Evolutionary conservation across 2,113 vertebrate species (phyloP).

Genomic region (Zootoca vivipara): DNA sequence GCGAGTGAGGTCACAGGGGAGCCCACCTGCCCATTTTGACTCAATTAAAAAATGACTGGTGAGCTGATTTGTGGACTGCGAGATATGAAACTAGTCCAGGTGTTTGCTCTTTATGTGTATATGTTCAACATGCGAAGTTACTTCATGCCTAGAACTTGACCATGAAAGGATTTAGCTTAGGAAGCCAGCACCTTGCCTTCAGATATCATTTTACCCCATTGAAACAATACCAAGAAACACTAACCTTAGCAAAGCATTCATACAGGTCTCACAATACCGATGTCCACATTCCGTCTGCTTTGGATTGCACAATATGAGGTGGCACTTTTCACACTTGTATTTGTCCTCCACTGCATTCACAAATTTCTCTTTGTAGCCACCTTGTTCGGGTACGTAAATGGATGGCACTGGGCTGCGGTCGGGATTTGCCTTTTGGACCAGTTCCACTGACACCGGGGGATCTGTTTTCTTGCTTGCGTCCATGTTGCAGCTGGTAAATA

Average conservation of each 20-base stretch:
- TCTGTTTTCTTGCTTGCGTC: conserved; percentile 80
- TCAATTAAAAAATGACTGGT: not conserved
- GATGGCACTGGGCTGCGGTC: conserved; percentile 71
- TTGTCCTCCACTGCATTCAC: conserved; percentile 90
- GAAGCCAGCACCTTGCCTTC: not conserved
- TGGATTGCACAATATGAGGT: conserved; percentile 90
- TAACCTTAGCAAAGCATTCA: conserved; percentile 80
- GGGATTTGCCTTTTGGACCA: conserved; percentile 75
- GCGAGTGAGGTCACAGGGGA: not conserved
- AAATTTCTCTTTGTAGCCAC: conserved; percentile 93
- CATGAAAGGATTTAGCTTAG: not conserved
- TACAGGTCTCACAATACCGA: conserved; percentile 95
- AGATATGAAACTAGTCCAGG: not conserved
- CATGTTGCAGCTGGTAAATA: conserved; percentile 67
- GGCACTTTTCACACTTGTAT: conserved; percentile 94
- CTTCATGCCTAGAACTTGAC: not conserved
- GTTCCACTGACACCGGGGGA: conserved; percentile 67
- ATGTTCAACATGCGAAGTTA: not conserved
- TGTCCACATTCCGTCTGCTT: conserved; percentile 96
- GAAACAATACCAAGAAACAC: not conserved
- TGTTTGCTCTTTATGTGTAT: not conserved
- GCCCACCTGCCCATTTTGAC: too few relatives aligned
- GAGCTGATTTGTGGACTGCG: not conserved
- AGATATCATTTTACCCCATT: too few relatives aligned
- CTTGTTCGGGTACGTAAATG: conserved; percentile 82